Conservation (phyloP, 1,140 invertebrate species). For the Babylonia areolata region DNA sequence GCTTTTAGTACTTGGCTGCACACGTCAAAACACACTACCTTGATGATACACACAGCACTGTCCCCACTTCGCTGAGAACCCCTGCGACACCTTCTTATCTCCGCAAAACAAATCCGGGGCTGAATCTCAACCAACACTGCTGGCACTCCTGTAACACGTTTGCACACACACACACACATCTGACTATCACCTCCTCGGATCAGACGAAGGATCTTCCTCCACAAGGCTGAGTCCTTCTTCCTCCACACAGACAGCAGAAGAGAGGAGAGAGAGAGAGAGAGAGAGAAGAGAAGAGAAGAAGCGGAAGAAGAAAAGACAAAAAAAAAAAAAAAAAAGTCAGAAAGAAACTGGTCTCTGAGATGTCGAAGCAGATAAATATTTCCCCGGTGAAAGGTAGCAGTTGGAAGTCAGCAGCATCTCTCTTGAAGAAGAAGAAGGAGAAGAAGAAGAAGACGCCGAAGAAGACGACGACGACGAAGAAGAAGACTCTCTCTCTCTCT, state of each 20-base stretch:
- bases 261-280: no score
- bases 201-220: no score
- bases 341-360: neutral
- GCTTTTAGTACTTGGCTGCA: neutral
- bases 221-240: no score
- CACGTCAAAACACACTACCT: constrained; percentile 21
- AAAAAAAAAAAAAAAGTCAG: neutral
- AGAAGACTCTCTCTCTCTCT: no score
- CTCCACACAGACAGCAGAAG: no score
- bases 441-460: no score
- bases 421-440: no score
- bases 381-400: neutral
- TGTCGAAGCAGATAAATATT: neutral
- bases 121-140: neutral
- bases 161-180: neutral
- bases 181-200: constrained; percentile 6
- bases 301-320: neutral
- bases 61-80: neutral
- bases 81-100: constrained; percentile 11
- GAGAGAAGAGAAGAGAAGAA: no score
- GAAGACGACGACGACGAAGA: no score
- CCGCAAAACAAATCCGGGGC: neutral
- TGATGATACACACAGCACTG: neutral
- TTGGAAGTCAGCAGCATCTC: no score
- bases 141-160: neutral